These are phyloP conservation scores for Zygothrica quintamaculata DNA, from an alignment of 2,888 invertebrate genomes.

Conservation along the genomic window DNA sequence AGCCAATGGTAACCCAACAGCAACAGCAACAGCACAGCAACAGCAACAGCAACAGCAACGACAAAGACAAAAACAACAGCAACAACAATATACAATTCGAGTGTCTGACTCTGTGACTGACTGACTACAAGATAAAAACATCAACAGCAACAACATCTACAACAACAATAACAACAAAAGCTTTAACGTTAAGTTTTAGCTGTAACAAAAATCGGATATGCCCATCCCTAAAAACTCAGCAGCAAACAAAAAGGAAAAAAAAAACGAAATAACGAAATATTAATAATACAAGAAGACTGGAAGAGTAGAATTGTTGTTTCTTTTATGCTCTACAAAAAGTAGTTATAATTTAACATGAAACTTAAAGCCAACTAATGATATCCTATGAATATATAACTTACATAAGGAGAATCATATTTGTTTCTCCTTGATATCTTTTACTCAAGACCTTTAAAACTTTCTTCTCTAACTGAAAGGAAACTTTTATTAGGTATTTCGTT, in stretches of 20 bases:
- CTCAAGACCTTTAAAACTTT: too few species aligned
- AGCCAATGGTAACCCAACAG: slow-evolving; percentile 61
- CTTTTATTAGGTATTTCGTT: too few species aligned
- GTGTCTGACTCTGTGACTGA: too few species aligned
- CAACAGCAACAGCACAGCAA: slow-evolving; percentile 39
- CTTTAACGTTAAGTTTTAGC: slow-evolving; percentile 63
- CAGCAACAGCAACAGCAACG: slow-evolving; percentile 33
- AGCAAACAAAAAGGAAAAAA: slow-evolving; percentile 27
- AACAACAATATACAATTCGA: too few species aligned
- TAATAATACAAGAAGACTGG: slow-evolving; percentile 41
- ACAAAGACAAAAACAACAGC: slow-evolving; percentile 78
- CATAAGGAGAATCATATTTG: too few species aligned
- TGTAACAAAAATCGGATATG: slow-evolving; percentile 81
- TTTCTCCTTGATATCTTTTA: too few species aligned
- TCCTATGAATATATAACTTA: too few species aligned
- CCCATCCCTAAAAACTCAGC: slow-evolving; percentile 81
- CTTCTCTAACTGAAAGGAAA: too few species aligned
- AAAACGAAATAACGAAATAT: slow-evolving; percentile 38
- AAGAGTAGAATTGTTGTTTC: slow-evolving; percentile 29
- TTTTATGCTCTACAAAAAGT: slow-evolving; percentile 5
- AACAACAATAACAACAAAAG: slow-evolving; percentile 41
- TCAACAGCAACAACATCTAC: slow-evolving; percentile 28
- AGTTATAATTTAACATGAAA: not conserved
- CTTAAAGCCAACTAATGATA: too few species aligned
- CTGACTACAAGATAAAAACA: slow-evolving; percentile 51